Evolutionary conservation across 2,888 invertebrate species (phyloP), one percentile per base, ranked within the genome.

Genomic region (Drosophila kambysellisi): DNA sequence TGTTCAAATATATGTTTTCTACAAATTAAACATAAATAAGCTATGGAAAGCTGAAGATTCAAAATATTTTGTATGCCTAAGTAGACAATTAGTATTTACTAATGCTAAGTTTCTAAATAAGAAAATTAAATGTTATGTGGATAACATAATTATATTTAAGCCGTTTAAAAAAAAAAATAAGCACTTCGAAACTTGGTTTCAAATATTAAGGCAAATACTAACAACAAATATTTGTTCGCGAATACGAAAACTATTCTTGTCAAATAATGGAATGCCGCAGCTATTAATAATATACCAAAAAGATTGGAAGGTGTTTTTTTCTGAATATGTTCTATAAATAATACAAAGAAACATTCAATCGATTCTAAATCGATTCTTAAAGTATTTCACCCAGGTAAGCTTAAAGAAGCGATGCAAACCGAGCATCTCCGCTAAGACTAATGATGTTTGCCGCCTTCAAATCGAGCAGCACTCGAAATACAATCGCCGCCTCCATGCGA

Each of bases 381-480:
- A 46, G 15, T 46, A 8, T 8, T 25, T 46, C 15, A 50, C 29
- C 17, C 29, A 30, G 17, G 5, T 17, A 17, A 2, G 12, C 9
- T 67, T 61, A 89, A 33, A 46, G 71, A 11, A 67, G 58, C 41
- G 74, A 70, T 32, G 62, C 77, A 9, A 32, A 67, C 4, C 80
- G 79, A 25, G 70, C 74, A 56, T 89, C 80, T 0, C n/a, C 3
- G 35, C 79, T 81, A 3, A 90, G 71, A 30, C 46, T 72, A 29
- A 91, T 64, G 15, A 91, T 64, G 29, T 75, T 79, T 2, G 78
- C 82, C 11, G 83, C 71, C 48, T 88, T 81, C 0, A 91, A 71
- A 17, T 91, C 91, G n/a, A 91, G 54, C 1, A 91, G 33, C 57
- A 83, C 67, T 2, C 72, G 74, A 69, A 75, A 88, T 0, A 79